Percentiles rank a stretch among this genome's conserved stretches.
Conservation (phyloP, 2,113 vertebrate species). For the Otus sunia region DNA sequence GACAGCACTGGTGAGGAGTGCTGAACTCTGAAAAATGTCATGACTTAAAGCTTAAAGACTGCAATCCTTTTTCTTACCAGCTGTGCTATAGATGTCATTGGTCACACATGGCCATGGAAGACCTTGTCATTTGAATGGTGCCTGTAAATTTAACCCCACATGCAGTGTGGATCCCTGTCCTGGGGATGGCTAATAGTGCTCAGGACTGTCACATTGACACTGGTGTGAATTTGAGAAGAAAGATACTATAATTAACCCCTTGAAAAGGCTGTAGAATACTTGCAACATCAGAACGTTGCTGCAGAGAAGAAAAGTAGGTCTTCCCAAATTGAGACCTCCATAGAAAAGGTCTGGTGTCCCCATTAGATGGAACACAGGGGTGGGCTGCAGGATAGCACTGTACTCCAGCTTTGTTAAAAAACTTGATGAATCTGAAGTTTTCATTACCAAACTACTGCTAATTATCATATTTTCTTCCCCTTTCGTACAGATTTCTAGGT, state of each 20-base stretch:
- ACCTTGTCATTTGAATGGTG: neutral
- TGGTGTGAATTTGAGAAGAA: neutral
- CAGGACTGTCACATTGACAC: neutral
- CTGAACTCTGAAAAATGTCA: neutral
- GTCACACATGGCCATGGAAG: rapidly evolving
- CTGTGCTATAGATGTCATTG: neutral
- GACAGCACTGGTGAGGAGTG: neutral
- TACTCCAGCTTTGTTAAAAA: neutral
- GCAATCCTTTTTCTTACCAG: neutral
- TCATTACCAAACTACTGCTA: neutral
- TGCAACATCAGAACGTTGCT: neutral
- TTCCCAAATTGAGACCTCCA: neutral
- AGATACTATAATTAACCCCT: neutral
- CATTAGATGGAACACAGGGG: neutral
- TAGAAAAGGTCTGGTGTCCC: neutral
- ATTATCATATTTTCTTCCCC: neutral
- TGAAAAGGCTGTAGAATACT: neutral
- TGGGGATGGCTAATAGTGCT: neutral
- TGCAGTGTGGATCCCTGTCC: no score
- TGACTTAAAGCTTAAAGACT: neutral
- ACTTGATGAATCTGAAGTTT: neutral
- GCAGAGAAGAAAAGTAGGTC: neutral
- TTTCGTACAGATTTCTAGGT: neutral
- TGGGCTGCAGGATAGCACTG: neutral
- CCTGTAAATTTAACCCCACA: neutral